A percentile compares a stretch with the other conserved stretches of the same genome.
Evolutionary conservation across 1,140 invertebrate species (phyloP).

Genomic region (Harlomillsia oculata): DNA sequence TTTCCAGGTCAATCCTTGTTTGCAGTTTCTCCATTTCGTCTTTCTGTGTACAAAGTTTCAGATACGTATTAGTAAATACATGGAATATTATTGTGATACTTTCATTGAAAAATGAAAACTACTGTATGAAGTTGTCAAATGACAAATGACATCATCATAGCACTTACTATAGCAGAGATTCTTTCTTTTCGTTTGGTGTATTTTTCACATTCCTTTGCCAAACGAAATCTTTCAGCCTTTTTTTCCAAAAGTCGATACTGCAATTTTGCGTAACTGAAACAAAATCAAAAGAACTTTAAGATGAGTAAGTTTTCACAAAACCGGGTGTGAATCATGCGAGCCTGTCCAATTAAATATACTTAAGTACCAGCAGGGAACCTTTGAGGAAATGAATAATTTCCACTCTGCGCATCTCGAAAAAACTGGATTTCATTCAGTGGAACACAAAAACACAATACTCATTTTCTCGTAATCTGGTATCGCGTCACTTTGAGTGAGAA

Average conservation of each 20-base stretch:
- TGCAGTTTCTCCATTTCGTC: slow-evolving; percentile 54
- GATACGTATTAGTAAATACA: slow-evolving; percentile 33
- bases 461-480: too few species aligned
- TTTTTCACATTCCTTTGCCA: slow-evolving; percentile 13
- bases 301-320: neutral
- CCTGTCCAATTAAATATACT: neutral
- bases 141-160: neutral
- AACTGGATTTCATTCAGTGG: too few species aligned
- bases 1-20: slow-evolving; percentile 53
- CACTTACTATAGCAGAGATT: slow-evolving; percentile 17
- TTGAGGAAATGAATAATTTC: too few species aligned
- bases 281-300: neutral
- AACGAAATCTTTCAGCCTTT: slow-evolving; percentile 3
- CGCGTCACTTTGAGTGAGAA: too few species aligned
- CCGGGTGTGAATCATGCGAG: neutral
- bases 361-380: too few species aligned
- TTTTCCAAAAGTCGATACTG: slow-evolving; percentile 7
- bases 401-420: too few species aligned
- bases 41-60: too few species aligned
- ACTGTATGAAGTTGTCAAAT: neutral
- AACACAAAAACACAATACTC: too few species aligned
- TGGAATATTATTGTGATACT: neutral
- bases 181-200: slow-evolving; percentile 18
- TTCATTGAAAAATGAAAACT: neutral
- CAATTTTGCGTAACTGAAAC: slow-evolving; percentile 20